A percentile compares a stretch with the other conserved stretches of the same genome.
Conservation (phyloP, 2,888 invertebrate species). For the Tiliacea citrago region DNA sequence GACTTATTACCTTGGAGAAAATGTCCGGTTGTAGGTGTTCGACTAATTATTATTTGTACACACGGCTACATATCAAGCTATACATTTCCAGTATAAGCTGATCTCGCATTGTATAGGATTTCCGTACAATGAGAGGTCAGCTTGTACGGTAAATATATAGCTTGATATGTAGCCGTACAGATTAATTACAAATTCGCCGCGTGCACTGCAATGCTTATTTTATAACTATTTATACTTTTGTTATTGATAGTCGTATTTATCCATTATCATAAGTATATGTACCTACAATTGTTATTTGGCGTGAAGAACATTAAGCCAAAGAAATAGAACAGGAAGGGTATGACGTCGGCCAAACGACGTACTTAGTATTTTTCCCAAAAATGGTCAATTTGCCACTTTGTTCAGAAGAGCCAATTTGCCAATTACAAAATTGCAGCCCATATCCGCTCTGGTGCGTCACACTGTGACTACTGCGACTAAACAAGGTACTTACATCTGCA, state of each 20-base stretch:
- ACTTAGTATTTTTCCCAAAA: constrained; percentile 28
- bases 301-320: constrained; percentile 5
- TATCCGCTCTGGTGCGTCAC: constrained; percentile 23
- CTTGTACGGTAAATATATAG: too few relatives aligned
- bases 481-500: constrained; percentile 1
- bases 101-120: too few relatives aligned
- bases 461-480: neutral
- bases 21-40: constrained; percentile 68
- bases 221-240: constrained; percentile 10
- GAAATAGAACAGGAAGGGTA: constrained; percentile 1
- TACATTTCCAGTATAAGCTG: too few relatives aligned
- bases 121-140: too few relatives aligned
- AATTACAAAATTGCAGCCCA: constrained; percentile 33
- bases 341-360: neutral
- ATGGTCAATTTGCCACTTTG: constrained; percentile 39
- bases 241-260: constrained; percentile 5
- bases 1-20: constrained; percentile 75
- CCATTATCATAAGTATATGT: neutral
- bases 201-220: constrained; percentile 6
- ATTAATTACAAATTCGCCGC: constrained; percentile 51
- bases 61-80: too few relatives aligned
- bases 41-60: constrained; percentile 34
- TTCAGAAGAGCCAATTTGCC: constrained; percentile 33
- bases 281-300: neutral
- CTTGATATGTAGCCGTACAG: neutral